A percentile compares a stretch with the other conserved stretches of the same genome.
phyloP scores from a whole-genome alignment of 1,140 invertebrate genomes.

The Drosophila sucinea region DNA sequence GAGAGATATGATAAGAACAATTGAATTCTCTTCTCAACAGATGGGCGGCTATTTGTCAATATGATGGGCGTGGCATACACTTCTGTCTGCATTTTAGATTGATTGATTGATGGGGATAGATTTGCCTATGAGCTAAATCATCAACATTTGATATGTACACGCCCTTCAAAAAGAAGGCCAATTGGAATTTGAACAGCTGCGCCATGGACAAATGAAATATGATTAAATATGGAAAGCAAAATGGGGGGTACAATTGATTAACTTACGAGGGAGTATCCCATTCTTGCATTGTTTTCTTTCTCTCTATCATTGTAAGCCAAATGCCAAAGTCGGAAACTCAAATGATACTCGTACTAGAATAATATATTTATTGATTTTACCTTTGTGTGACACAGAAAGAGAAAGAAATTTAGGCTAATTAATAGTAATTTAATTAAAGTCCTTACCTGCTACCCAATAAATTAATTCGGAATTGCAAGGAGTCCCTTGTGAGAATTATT shows the following conservation, averaged over 20 bases:
- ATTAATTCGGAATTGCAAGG: too few species aligned
- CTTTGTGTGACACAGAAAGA: too few species aligned
- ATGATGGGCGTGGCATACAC: constrained; percentile 32
- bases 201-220: constrained; percentile 21
- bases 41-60: constrained; percentile 16
- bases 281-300: neutral
- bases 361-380: too few species aligned
- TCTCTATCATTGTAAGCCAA: too few species aligned
- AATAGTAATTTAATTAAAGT: too few species aligned
- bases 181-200: constrained; percentile 43
- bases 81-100: constrained; percentile 17
- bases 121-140: constrained; percentile 45
- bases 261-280: neutral
- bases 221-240: constrained; percentile 24
- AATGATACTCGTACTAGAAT: too few species aligned
- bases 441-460: too few species aligned
- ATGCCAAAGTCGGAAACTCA: too few species aligned
- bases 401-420: too few species aligned
- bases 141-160: constrained; percentile 33
- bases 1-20: constrained; percentile 55
- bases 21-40: neutral
- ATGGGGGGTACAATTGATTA: constrained; percentile 2
- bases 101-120: constrained; percentile 61
- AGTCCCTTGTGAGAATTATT: too few species aligned
- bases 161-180: constrained; percentile 15